Evolutionary conservation across 92 coral and sea anemone species (phyloP).

Genomic region (Virgularia gustaviana): DNA sequence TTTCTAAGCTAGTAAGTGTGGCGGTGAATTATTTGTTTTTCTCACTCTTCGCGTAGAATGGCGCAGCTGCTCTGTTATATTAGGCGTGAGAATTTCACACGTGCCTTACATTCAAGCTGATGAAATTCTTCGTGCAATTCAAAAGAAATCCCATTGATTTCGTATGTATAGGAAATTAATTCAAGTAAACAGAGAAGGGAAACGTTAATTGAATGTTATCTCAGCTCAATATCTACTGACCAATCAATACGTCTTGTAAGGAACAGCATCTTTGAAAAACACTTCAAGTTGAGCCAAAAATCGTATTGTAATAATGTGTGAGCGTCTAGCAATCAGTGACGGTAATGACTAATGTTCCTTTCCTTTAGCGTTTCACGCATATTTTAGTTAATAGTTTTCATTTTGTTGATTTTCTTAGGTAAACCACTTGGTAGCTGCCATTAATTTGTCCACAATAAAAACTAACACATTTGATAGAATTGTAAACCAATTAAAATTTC

Average conservation of each 20-base stretch:
- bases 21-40: too few species aligned
- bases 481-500: too few species aligned
- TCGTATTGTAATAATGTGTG: not conserved
- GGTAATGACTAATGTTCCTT: not conserved
- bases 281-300: not conserved
- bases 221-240: not conserved
- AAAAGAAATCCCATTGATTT: conserved; percentile 10
- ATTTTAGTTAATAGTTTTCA: not conserved
- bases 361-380: too few species aligned
- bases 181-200: conserved; percentile 22
- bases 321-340: not conserved
- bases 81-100: conserved; percentile 36
- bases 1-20: too few species aligned
- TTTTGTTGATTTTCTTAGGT: not conserved
- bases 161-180: conserved; percentile 14
- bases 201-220: conserved; percentile 18
- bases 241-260: not conserved
- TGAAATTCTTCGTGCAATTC: conserved; percentile 1
- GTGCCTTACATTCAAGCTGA: not conserved
- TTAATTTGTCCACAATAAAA: too few species aligned
- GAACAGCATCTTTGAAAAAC: not conserved
- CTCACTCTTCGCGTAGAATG: too few species aligned
- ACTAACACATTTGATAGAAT: too few species aligned
- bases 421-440: not conserved
- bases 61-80: conserved; percentile 14